Evolutionary conservation across 2,113 vertebrate genomes (phyloP), one percentile per base, ranked within the genome.

Genomic region (Chrysemys picta): DNA sequence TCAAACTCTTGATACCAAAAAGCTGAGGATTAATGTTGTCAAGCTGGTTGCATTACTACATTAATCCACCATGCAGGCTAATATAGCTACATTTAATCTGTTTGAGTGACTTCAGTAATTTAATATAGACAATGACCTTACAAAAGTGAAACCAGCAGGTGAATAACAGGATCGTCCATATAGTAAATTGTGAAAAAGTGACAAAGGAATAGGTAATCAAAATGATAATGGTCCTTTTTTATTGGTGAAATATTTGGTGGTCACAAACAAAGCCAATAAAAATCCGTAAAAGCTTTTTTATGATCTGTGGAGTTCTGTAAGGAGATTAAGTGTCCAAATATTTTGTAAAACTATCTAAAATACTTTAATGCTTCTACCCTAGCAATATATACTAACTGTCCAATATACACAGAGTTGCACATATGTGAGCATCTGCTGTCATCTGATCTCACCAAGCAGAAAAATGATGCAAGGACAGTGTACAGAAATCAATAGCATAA

Each of bases 61-160:
- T 3, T 93, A 85, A 95, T 93, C 79, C 22, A 89, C 16, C 10
- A 80, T 88, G 49, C 2, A 81, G 19, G 11, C 49, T 91, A 47
- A 84, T 38, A 91, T 59, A 93, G 5, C n/a, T 91, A 53, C 1
- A 53, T 94, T 97, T 94, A 82, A 89, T 95, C 80, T 96, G 35
- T 31, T 42, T 89, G 57, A 93, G 42, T 90, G 54, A 90, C 57
- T 95, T 87, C 59, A 90, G 45, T 87, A 69, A 75, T 93, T 90
- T 89, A 31, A 22, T 47, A 38, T 29, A 49, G 82, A 96, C 81
- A n/a, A 31, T 89, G 54, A 91, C 50, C 79, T 88, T 90, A 95
- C 27, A 91, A 93, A 91, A 91, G 0, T 31, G 85, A 65, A 90
- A 85, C 1, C 8, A 82, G 35, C 1, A 16, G 83, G n/a, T 56